These are phyloP conservation scores for Cebidichthys violaceus DNA, from an alignment of 2,113 vertebrate species.

Conservation along the genomic window DNA sequence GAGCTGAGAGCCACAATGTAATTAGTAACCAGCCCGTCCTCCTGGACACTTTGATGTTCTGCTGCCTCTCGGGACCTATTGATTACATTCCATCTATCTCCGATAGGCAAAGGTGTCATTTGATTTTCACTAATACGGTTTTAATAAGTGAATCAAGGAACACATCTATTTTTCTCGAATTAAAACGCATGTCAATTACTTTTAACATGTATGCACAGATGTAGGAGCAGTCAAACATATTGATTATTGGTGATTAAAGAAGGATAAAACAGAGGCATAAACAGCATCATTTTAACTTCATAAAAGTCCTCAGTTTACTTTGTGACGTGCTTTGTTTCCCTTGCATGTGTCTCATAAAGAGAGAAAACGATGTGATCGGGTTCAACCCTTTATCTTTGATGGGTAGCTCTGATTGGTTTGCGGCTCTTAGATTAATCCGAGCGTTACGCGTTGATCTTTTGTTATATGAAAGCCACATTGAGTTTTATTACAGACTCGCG, in stretches of 20 bases:
- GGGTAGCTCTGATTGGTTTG: not conserved
- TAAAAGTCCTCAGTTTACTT: not conserved
- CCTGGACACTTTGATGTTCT: constrained; percentile 74
- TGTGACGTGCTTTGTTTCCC: not conserved
- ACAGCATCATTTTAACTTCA: not conserved
- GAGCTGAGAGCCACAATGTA: constrained; percentile 68
- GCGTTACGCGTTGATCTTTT: not conserved
- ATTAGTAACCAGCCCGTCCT: constrained; percentile 76
- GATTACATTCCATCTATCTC: constrained; percentile 63
- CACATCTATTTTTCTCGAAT: not conserved
- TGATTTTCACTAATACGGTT: constrained; percentile 18
- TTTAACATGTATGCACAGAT: not conserved
- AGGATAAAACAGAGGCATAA: not conserved
- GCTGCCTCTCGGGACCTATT: constrained; percentile 50
- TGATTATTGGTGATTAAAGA: not conserved
- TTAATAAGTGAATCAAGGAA: not conserved
- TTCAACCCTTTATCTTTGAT: not conserved
- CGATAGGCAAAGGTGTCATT: constrained; percentile 22
- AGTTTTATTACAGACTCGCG: constrained; percentile 17
- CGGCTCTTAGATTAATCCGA: not conserved
- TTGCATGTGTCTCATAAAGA: not conserved
- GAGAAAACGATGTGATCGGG: not conserved
- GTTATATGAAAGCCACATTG: not conserved
- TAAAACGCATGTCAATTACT: not conserved
- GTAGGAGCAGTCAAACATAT: not conserved